Base-by-base conservation (phyloP, 2,113 vertebrate genomes). In the Mormyrus iriodes region DNA sequence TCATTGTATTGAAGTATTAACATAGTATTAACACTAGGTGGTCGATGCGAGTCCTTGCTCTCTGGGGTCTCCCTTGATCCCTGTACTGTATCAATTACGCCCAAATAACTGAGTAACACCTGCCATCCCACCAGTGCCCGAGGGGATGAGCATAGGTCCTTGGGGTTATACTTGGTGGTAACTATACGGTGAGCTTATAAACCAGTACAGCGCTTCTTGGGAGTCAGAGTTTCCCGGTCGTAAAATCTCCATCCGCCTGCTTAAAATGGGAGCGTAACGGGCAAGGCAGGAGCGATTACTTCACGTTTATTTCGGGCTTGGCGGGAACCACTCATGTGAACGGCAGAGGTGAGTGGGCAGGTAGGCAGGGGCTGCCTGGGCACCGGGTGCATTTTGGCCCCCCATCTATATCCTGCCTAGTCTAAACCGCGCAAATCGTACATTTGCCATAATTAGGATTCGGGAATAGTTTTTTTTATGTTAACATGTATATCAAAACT, bases 281-380 rank as follows among this genome's bases (percentile, higher is more conserved):
- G 19, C 17, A 49, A 49, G 2, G 46, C 42, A 85, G n/a, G 42
- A 46, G 21, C 44, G 82, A 85, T 46, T 85, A 48, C 82, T 85
- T 85, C 82, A 85, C 35, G 24, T 48, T 85, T 48, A 85, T 85
- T 85, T 49, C 9, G 82, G 82, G 87, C 24, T 46, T n/a, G 87
- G 87, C 58, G 44, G 87, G 46, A 49, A 88, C 87, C 87, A 76
- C 61, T 73, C 42, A 88, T 46, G 24, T 73, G 58, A 85, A 31
- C 58, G 17, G 58, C 35, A 61, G 87, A 88, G 87, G 42, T 48
- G 61, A 73, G 24, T 69, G n/a, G n/a, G 44, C 39, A 48, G 24
- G 87, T 27, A 69, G 24, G 87, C 12, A 69, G 42, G 61, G 65
- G 44, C n/a, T 31, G 19, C 48, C 15, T 51, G 58, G 15, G 27